Evolutionary conservation across 2,888 invertebrate species (phyloP).

Genomic region (Tachina grossa): DNA sequence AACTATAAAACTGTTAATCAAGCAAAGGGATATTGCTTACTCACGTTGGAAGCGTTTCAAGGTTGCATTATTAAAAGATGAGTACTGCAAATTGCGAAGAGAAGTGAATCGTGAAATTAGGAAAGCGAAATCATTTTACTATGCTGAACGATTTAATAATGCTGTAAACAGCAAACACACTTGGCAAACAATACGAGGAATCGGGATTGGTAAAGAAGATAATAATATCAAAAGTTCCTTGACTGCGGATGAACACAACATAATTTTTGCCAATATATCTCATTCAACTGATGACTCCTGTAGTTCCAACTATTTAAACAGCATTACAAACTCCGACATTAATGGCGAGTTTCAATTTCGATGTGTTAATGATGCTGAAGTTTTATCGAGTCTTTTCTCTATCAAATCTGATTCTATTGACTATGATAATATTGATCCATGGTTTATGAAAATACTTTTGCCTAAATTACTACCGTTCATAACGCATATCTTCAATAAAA

Average conservation of each 20-base stretch:
- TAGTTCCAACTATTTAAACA: too few species aligned
- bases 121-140: not conserved
- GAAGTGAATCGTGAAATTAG: not conserved
- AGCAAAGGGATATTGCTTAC: too few species aligned
- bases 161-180: not conserved
- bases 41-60: too few species aligned
- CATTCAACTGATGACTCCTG: too few species aligned
- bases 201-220: not conserved
- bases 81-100: not conserved
- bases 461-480: not conserved
- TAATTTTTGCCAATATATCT: too few species aligned
- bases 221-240: too few species aligned
- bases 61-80: too few species aligned
- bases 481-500: not conserved
- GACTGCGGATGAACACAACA: too few species aligned
- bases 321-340: too few species aligned
- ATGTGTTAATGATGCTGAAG: not conserved
- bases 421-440: not conserved
- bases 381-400: not conserved
- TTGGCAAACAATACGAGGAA: not conserved
- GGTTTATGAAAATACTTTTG: not conserved
- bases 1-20: too few species aligned
- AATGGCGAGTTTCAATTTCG: not conserved
- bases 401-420: not conserved
- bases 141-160: not conserved